A percentile compares a stretch with the other conserved stretches of the same genome.
These are phyloP conservation scores for Idaea dimidiata DNA, from an alignment of 2,888 invertebrate species.

Conservation along the genomic window DNA sequence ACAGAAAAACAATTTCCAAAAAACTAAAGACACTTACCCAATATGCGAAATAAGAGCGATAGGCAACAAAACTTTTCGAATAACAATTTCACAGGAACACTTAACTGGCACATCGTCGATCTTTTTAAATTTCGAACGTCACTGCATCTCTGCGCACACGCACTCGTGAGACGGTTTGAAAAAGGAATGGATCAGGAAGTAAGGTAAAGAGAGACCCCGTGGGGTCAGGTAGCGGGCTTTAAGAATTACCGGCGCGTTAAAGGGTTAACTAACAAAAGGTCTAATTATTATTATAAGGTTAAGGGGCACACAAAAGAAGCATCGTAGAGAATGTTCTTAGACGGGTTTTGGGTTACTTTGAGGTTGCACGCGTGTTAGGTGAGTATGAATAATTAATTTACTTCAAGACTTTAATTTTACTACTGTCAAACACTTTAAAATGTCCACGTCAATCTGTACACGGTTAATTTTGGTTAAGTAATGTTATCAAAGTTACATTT, in stretches of 20 bases:
- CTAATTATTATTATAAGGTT: constrained; percentile 74
- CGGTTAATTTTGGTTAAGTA: neutral
- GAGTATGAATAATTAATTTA: constrained; percentile 38
- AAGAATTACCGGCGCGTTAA: constrained; percentile 73
- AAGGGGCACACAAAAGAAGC: constrained; percentile 60
- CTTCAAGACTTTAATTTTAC: constrained; percentile 23
- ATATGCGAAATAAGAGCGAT: neutral
- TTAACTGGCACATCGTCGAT: constrained; percentile 12
- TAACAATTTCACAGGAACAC: constrained; percentile 10
- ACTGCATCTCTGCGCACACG: constrained; percentile 66
- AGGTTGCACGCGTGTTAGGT: constrained; percentile 58
- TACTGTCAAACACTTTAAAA: constrained; percentile 8
- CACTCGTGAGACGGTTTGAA: constrained; percentile 61
- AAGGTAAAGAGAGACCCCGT: constrained; percentile 56
- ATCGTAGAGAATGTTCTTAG: constrained; percentile 51
- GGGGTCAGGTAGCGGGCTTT: constrained; percentile 76
- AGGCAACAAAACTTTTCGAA: neutral
- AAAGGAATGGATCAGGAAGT: constrained; percentile 77
- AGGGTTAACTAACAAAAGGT: constrained; percentile 76
- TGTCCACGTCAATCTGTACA: neutral
- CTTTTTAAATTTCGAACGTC: constrained; percentile 40
- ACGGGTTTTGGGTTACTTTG: constrained; percentile 60
- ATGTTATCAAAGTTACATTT: too few species aligned
- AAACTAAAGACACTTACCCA: constrained; percentile 4
- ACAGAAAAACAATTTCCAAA: neutral